Evolutionary conservation across 2,888 invertebrate species (phyloP).

Genomic region (Epirrhoe tristata): DNA sequence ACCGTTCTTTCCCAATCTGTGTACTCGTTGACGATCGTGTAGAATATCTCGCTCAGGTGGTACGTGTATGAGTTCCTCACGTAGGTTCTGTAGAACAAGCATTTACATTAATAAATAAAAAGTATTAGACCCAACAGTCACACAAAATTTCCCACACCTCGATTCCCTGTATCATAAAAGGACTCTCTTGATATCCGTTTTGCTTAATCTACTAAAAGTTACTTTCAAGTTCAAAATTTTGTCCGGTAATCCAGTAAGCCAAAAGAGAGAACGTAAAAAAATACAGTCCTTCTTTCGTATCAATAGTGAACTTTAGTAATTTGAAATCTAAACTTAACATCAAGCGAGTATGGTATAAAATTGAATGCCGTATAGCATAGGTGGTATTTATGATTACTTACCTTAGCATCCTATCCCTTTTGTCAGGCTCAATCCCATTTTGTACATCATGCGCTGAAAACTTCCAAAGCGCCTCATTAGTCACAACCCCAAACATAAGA

Average conservation of each 20-base stretch:
- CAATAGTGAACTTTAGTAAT: too few relatives aligned
- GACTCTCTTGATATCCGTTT: too few relatives aligned
- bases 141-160: too few relatives aligned
- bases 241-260: too few relatives aligned
- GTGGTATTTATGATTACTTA: slow-evolving; percentile 38
- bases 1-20: slow-evolving; percentile 98
- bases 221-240: too few relatives aligned
- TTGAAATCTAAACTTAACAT: too few relatives aligned
- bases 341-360: too few relatives aligned
- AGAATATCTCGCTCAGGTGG: slow-evolving; percentile 98
- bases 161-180: too few relatives aligned
- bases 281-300: background rate
- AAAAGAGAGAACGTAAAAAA: background rate
- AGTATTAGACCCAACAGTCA: too few relatives aligned
- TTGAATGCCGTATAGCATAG: too few relatives aligned
- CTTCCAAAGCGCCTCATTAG: slow-evolving; percentile 96
- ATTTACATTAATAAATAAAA: background rate
- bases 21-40: slow-evolving; percentile 98
- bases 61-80: slow-evolving; percentile 97
- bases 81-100: slow-evolving; percentile 87
- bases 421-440: slow-evolving; percentile 94
- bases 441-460: slow-evolving; percentile 94
- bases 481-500: slow-evolving; percentile 95
- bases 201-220: too few relatives aligned
- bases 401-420: slow-evolving; percentile 92